phyloP scores from a whole-genome alignment of 1,140 invertebrate species.

The Teleogryllus occipitalis region DNA sequence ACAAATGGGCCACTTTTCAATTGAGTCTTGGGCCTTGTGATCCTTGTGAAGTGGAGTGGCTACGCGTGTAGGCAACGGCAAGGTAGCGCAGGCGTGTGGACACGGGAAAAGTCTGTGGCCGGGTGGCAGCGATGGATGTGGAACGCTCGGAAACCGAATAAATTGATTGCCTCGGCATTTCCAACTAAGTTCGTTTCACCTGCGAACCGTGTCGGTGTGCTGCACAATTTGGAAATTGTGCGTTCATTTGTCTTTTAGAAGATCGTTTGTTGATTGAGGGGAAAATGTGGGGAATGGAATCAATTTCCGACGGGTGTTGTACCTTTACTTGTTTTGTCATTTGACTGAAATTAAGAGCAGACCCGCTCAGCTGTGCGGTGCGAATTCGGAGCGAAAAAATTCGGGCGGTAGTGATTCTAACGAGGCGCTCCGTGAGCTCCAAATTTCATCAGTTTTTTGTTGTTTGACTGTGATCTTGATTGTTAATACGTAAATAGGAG shows the following conservation, averaged over 20 bases:
- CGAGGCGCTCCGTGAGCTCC: not conserved
- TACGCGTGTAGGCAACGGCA: too few relatives aligned
- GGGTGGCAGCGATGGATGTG: not conserved
- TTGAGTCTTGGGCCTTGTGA: too few relatives aligned
- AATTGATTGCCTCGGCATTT: not conserved
- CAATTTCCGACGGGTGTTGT: not conserved
- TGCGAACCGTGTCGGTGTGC: not conserved
- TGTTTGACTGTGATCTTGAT: not conserved
- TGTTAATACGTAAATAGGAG: not conserved
- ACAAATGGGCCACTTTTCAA: too few relatives aligned
- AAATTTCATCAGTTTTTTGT: not conserved
- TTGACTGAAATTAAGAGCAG: not conserved
- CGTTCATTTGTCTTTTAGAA: not conserved
- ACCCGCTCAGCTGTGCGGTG: not conserved
- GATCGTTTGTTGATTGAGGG: constrained; percentile 1
- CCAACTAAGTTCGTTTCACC: not conserved
- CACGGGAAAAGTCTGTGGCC: too few relatives aligned
- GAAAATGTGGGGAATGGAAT: constrained; percentile 1
- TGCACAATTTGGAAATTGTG: not conserved
- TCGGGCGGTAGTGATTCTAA: not conserved
- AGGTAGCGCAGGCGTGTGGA: too few relatives aligned
- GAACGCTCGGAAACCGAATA: not conserved
- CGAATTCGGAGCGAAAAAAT: not conserved
- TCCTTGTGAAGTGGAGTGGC: too few relatives aligned
- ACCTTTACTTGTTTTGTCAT: not conserved